Base-by-base conservation (phyloP, 2,888 invertebrate species). In the Polyploca ridens region DNA sequence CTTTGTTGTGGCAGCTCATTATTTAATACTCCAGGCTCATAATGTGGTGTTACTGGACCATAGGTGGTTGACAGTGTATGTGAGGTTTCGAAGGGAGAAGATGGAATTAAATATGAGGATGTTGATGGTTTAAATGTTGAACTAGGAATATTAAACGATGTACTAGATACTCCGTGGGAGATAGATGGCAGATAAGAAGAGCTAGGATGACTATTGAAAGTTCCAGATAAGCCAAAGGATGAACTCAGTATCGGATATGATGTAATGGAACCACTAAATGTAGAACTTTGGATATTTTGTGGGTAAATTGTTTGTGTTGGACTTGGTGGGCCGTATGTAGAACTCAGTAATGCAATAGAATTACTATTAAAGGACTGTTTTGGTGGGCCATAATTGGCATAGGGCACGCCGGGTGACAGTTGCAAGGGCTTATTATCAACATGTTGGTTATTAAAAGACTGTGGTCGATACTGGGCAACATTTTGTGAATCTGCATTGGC, bases 301-400 rank as follows among this genome's bases (percentile, higher is more conserved):
- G 90, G 84, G 57, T 90, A 88, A 64, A 84, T 65, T 57, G 87
- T 82, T 71, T 89, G 85, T 7, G 88, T 85, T 64, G 89, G 87
- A 71, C 84, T 88, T 54, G 87, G 84, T 33, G 90, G 86, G 27
- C 84, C 87, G 69, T 90, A 84, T 71, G 91, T 93, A 49, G 91
- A 90, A 75, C 86, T 87, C 59, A 84, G 77, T 60, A 79, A 66
- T 58, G 71, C 72, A 69, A 76, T 67, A 62, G 75, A 65, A 68
- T 76, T 82, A 67, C 71, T 77, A 58, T 74, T 79, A 33, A 82
- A 82, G 1, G 77, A 74, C 19, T 80, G 80, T 35, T 75, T 66
- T 11, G 91, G 91, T 63, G 84, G 84, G 0, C 90, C 91, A 71
- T 92, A 92, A 33, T 77, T 82, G 11, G 78, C 74, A 71, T 89